Conservation (phyloP, 1,140 invertebrate genomes). For the Meloidogyne hapla region DNA sequence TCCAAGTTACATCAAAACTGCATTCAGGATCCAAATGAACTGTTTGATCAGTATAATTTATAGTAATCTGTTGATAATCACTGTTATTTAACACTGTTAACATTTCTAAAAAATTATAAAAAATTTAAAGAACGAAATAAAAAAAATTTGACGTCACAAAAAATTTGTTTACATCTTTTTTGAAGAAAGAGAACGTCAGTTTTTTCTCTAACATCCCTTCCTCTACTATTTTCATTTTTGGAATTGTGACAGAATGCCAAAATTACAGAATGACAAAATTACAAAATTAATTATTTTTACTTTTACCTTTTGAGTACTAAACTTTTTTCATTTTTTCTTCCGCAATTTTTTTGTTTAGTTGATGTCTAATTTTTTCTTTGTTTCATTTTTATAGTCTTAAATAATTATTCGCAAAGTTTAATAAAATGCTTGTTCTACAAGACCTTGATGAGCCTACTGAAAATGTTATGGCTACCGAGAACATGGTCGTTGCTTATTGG, state of each 20-base stretch:
- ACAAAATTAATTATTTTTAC: too few relatives aligned
- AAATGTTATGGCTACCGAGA: constrained; percentile 18
- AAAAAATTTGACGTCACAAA: background rate
- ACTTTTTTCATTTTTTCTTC: background rate
- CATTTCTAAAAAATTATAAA: background rate
- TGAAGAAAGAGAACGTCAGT: background rate
- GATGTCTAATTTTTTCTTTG: too few relatives aligned
- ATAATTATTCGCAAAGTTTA: background rate
- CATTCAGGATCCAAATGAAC: background rate
- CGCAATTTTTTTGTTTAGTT: too few relatives aligned
- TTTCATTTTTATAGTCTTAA: background rate
- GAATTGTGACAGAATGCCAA: too few relatives aligned
- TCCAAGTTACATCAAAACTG: background rate
- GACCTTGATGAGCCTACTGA: constrained; percentile 31
- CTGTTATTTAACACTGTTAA: background rate
- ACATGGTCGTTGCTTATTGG: constrained; percentile 39
- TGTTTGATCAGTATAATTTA: background rate
- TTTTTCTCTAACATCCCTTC: too few relatives aligned
- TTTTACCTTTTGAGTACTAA: too few relatives aligned
- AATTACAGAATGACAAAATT: too few relatives aligned
- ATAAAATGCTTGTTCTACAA: constrained; percentile 39
- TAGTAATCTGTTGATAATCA: background rate
- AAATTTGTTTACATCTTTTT: background rate
- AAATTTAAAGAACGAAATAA: background rate
- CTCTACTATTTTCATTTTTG: too few relatives aligned